Evolutionary conservation across 1,140 invertebrate genomes (phyloP), one percentile per base, ranked within the genome.

Genomic region (Bombus pyrosoma): DNA sequence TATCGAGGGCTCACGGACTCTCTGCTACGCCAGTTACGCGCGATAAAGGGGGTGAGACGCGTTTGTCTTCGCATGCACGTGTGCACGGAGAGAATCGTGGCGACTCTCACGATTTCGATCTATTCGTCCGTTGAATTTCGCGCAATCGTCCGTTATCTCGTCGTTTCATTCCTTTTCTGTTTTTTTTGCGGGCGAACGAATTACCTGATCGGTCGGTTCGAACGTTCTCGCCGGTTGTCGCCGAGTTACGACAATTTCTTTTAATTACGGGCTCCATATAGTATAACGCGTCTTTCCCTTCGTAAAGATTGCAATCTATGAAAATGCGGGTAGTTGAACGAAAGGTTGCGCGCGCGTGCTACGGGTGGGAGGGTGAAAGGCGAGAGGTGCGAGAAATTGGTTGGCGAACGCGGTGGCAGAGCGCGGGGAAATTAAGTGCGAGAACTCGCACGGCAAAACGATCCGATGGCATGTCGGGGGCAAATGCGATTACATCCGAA

Each of bases 401-500:
- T 89, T 80, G 80, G 80, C 28, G 43, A 53, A 78, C 39, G 39
- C 39, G 62, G 59, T 10, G 79, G 78, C 79, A 66, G 57, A 79
- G 86, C 43, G 41, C 86, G 77, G 76, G 83, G 87, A 77, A 88
- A 90, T 86, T 73, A 85, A 90, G 89, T 80, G 89, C 90, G 86
- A 88, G 87, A 91, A 91, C 73, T 90, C 47, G 84, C 83, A 87
- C 86, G 74, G 80, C 69, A 71, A 87, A 80, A 87, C 84, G 78
- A 84, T 89, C 64, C 86, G 66, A 68, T 91, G 83, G 91, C 91
- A 86, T 90, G 91, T 89, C 83, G 85, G 78, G 59, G 66, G 73
- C 59, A 87, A 92, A 92, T 89, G 83, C 87, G 87, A 92, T 92
- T 91, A 90, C 85, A 34, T n/a, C 64, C 85, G 91, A 92, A 92